phyloP scores from a whole-genome alignment of 2,113 vertebrate genomes.

The Pelodiscus sinensis region DNA sequence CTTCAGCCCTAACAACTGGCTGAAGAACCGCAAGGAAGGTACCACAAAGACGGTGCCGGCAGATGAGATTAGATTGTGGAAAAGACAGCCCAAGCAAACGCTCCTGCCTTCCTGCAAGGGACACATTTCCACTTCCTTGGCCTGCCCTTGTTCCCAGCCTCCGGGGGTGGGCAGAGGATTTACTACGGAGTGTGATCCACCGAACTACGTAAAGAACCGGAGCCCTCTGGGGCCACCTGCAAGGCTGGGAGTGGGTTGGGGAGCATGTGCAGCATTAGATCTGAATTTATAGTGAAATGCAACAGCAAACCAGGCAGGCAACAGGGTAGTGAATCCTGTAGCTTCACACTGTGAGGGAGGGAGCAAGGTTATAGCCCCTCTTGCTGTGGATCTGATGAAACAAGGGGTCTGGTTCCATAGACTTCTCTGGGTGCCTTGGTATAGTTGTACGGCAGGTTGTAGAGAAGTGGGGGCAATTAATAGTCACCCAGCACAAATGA shows the following conservation, averaged over 20 bases:
- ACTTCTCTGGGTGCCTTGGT: background rate
- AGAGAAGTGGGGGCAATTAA: background rate
- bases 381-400: background rate
- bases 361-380: background rate
- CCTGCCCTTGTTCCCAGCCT: background rate
- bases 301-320: conserved; percentile 28
- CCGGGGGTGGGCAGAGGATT: background rate
- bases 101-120: background rate
- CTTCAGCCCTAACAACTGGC: background rate
- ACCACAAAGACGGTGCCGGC: background rate
- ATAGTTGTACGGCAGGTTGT: background rate
- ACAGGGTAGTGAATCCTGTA: background rate
- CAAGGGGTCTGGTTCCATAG: background rate
- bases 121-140: background rate
- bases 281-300: conserved; percentile 32
- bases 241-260: background rate
- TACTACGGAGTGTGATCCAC: background rate
- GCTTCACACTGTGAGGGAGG: fast-evolving
- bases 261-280: conserved; percentile 24
- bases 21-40: background rate
- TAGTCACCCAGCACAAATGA: background rate
- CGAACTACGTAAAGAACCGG: conserved; percentile 18
- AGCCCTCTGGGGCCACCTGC: background rate
- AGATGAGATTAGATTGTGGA: fast-evolving
- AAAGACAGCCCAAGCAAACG: fast-evolving